Evolutionary conservation across 2,113 vertebrate species (phyloP), one percentile per base, ranked within the genome.

Genomic region (Scomber scombrus): DNA sequence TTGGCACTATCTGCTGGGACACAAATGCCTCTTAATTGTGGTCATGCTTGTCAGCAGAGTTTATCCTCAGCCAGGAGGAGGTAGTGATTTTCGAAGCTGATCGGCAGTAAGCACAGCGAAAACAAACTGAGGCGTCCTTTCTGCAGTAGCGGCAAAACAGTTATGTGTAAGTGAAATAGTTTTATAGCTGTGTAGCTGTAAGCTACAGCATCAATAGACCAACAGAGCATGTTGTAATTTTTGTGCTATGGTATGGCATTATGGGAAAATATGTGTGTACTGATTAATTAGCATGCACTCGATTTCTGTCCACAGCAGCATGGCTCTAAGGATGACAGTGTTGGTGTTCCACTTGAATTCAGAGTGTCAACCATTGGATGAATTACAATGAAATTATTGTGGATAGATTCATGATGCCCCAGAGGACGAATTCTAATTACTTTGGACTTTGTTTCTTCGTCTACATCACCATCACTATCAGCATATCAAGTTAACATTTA

Each of bases 1-100:
- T 75, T 74, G 68, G 57, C 40, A 16, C 23, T 34, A 49, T 78
- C 45, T 73, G 58, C 70, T 13, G 23, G 70, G 75, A 70, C 16
- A 46, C 40, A 16, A 15, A 21, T 52, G 3, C 71, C 47, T 71
- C 29, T 79, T 85, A 81, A 72, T 67, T 75, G 56, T 52, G 51
- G 67, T 71, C 69, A 70, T 8, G 23, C 40, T 63, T 74, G 67
- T 60, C 19, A 50, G 64, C 49, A 64, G 43, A 68, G 58, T 83
- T 70, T 70, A 71, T 70, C 58, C 40, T 66, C 49, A 60, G 21
- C 46, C 11, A 16, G 23, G 13, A 50, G 63, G 11, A 54, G 63
- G 50, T 46, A 56, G 43, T 58, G 71, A 77, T 73, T 82, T 74
- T 16, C 5, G 6, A 52, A 57, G 56, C 23, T 52, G n/a, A 74